These are phyloP conservation scores for Metopolophium dirhodum DNA, from an alignment of 1,140 invertebrate species.

Conservation along the genomic window DNA sequence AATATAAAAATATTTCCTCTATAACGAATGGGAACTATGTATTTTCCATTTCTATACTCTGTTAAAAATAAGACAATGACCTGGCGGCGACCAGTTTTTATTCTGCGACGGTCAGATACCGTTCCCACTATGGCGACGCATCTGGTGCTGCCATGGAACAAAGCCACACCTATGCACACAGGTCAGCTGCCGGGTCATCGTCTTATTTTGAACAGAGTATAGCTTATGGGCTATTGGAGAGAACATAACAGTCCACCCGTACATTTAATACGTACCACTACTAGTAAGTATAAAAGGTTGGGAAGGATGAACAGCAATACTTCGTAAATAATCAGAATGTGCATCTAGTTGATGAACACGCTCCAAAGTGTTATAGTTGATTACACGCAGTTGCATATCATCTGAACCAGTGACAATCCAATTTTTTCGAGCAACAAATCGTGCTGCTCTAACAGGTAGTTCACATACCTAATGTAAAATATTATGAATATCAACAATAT, in stretches of 20 bases:
- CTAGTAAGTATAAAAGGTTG: conserved; percentile 96
- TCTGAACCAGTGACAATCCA: conserved; percentile 98
- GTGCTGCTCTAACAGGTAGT: conserved; percentile 91
- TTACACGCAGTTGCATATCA: conserved; percentile 94
- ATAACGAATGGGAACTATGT: background rate
- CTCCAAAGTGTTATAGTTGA: conserved; percentile 99
- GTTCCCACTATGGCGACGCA: too few relatives aligned
- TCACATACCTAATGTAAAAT: conserved; percentile 79
- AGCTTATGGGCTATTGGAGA: background rate
- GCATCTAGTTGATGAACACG: conserved; percentile 96
- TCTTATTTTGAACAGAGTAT: too few relatives aligned
- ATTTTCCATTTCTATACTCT: background rate
- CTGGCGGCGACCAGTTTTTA: too few relatives aligned
- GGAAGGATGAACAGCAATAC: conserved; percentile 95
- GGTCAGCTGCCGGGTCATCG: too few relatives aligned
- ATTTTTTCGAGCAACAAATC: conserved; percentile 97
- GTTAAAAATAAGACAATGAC: too few relatives aligned
- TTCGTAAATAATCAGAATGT: conserved; percentile 97
- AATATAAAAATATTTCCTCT: background rate
- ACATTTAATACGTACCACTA: conserved; percentile 75
- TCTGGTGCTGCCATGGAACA: too few relatives aligned
- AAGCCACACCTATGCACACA: too few relatives aligned
- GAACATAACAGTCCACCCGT: background rate
- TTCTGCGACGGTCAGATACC: too few relatives aligned
- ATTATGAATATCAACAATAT: conserved; percentile 3